phyloP scores from a whole-genome alignment of 2,797 vertebrate species.

The Pangasius krempfi region DNA sequence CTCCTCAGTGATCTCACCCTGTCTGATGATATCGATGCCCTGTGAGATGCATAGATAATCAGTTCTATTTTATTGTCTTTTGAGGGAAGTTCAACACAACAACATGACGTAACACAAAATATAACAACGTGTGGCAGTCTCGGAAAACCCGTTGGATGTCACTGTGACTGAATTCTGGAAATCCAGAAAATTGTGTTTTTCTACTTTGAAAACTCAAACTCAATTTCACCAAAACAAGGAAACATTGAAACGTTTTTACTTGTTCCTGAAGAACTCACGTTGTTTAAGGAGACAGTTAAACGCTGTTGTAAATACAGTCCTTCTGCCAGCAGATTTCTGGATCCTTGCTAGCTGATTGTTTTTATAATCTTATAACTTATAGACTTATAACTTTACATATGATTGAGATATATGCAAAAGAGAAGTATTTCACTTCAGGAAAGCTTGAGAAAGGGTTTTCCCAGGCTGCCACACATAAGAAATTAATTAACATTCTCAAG shows the following conservation, averaged over 20 bases:
- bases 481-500: neutral
- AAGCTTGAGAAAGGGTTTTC: neutral
- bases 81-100: neutral
- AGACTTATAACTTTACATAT: neutral
- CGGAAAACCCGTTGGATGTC: neutral
- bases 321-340: neutral
- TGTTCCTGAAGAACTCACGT: neutral
- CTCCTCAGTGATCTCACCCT: neutral
- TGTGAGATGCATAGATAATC: neutral
- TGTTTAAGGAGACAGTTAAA: neutral
- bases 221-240: neutral
- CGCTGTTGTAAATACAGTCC: neutral
- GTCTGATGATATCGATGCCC: neutral
- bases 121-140: neutral
- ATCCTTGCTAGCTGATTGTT: neutral
- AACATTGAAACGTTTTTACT: neutral
- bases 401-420: neutral
- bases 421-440: neutral
- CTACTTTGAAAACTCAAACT: neutral
- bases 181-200: neutral
- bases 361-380: too few relatives aligned
- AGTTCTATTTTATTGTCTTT: neutral
- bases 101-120: neutral
- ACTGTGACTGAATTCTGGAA: neutral
- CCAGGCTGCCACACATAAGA: neutral